Percentiles rank a stretch among this genome's conserved stretches.
phyloP scores from a whole-genome alignment of 2,888 invertebrate species.

The Ryuthela nishihirai region DNA sequence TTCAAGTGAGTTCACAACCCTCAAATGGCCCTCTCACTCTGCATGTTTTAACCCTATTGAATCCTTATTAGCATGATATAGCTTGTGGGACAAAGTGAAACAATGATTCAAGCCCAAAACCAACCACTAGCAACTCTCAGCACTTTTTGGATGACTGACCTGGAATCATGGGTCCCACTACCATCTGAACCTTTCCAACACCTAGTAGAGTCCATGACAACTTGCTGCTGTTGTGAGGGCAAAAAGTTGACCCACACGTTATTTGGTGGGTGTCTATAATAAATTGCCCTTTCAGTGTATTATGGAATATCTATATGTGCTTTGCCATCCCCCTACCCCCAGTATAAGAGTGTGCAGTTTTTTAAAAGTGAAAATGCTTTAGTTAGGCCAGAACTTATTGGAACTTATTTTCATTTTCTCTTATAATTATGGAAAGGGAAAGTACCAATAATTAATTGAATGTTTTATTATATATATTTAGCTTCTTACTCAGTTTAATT shows the following conservation, averaged over 20 bases:
- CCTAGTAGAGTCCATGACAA: neutral
- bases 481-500: too few relatives aligned
- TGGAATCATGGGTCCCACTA: neutral
- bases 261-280: neutral
- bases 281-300: neutral
- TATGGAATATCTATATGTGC: neutral
- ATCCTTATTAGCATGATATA: neutral
- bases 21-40: neutral
- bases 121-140: neutral
- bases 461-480: too few relatives aligned
- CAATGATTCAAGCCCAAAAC: neutral
- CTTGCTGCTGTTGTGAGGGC: neutral
- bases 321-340: too few relatives aligned
- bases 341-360: too few relatives aligned
- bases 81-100: neutral
- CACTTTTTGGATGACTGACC: neutral
- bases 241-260: neutral
- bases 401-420: too few relatives aligned
- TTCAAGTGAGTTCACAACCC: neutral
- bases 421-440: too few relatives aligned
- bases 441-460: too few relatives aligned
- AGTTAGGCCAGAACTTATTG: too few relatives aligned
- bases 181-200: neutral
- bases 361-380: too few relatives aligned
- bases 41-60: neutral